These are phyloP conservation scores for Semotilus atromaculatus DNA, from an alignment of 2,797 vertebrate genomes.

Conservation along the genomic window DNA sequence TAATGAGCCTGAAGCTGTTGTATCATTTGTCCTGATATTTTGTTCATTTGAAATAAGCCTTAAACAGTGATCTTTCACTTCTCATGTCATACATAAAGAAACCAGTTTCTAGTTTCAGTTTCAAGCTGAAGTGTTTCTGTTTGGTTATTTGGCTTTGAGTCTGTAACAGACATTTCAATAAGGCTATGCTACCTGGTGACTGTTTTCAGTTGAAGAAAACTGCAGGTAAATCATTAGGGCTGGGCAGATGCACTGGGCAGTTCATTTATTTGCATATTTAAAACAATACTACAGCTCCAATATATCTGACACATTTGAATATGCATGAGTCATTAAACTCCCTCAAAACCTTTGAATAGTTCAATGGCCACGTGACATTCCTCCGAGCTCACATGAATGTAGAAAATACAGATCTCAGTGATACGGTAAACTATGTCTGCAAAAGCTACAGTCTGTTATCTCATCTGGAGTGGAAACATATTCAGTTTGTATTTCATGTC, in stretches of 20 bases:
- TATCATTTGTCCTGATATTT: neutral
- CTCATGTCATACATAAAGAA: neutral
- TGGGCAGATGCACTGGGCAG: neutral
- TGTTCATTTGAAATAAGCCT: neutral
- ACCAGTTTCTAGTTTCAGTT: constrained; percentile 53
- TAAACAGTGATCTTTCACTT: neutral
- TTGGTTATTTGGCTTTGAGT: constrained; percentile 29
- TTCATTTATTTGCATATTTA: neutral
- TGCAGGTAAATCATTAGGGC: constrained; percentile 11
- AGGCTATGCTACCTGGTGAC: constrained; percentile 20
- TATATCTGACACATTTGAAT: neutral
- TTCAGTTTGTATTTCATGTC: neutral
- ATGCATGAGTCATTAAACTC: neutral
- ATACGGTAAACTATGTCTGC: neutral
- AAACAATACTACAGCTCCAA: neutral
- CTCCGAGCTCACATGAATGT: neutral
- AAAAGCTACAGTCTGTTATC: neutral
- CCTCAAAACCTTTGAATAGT: neutral
- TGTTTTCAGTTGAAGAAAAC: constrained; percentile 28
- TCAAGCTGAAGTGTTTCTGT: constrained; percentile 48
- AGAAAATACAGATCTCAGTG: constrained; percentile 8
- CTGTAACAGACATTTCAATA: constrained; percentile 23
- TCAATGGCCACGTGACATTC: neutral
- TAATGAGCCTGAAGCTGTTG: neutral
- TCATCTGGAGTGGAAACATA: neutral